Conservation (phyloP, 53 echinoderm and acorn worm species). For the Holothuria leucospilota region DNA sequence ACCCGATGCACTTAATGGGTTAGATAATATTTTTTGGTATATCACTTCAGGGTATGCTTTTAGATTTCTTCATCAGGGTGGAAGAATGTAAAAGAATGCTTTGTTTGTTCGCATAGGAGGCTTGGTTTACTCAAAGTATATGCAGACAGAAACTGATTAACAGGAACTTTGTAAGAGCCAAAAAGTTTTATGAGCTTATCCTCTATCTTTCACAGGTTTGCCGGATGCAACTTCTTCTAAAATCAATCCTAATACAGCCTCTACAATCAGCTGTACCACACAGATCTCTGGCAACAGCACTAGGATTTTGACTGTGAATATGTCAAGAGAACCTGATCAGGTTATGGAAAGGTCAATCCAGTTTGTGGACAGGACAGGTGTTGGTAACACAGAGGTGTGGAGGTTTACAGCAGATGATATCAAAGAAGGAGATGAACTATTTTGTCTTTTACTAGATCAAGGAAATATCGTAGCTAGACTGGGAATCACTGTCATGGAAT, state of each 20-base stretch:
- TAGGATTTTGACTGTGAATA: background rate
- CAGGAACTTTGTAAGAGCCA: too few species aligned
- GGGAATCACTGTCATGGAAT: background rate
- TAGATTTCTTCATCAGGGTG: too few species aligned
- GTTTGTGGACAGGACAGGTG: too few species aligned
- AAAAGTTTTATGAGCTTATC: too few species aligned
- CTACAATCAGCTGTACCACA: background rate
- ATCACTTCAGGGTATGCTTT: too few species aligned
- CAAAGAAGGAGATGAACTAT: background rate
- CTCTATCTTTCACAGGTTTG: background rate
- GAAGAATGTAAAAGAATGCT: too few species aligned
- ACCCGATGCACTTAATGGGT: too few species aligned
- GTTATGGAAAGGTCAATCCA: background rate
- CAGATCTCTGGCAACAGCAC: background rate
- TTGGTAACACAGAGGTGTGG: background rate
- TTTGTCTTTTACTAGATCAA: background rate
- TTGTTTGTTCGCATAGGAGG: too few species aligned
- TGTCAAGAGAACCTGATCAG: background rate
- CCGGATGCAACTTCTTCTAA: background rate
- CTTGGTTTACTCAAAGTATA: too few species aligned
- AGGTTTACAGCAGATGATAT: conserved; percentile 7
- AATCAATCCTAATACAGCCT: background rate
- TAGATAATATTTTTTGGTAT: too few species aligned
- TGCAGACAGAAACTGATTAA: too few species aligned
- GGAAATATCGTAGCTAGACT: background rate